Base-by-base conservation (phyloP, 2,113 vertebrate species). In the Chaetorhynchus papuensis region DNA sequence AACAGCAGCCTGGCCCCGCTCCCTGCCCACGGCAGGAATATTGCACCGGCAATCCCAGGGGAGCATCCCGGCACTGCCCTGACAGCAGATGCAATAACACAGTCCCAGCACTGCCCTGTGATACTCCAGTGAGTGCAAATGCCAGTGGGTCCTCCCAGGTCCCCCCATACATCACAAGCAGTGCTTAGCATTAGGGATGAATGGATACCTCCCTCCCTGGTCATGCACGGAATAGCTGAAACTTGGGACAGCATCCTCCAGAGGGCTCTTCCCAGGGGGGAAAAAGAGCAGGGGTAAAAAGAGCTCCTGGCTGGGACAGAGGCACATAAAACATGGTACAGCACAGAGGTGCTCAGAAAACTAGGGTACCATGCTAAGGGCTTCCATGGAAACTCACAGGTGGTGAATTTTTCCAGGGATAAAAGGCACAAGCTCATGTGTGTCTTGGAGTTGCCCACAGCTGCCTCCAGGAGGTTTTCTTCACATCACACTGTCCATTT, bases 31-130 rank as follows among this genome's bases (percentile, higher is more conserved):
- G 13, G 96, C 83, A 79, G 96, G 90, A 97, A 98, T 98, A 97
- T 96, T 96, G 96, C 97, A 86, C 61, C 9, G 15, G 80, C 64
- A 86, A 90, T 96, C 97, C 97, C 96, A 6, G 27, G 26, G 93
- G 97, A 96, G 61, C 60, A 44, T 19, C 89, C 76, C 45, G 0
- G 94, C 64, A 4, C 90, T 93, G 93, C 95, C 92, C 94, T 56
- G 69, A 41, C 83, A 84, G 90, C 66, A 30, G 94, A 97, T 88
- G 96, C 93, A 97, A 98, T 97, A 97, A 97, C 27, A 3, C 47
- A 61, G 95, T 89, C 65, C 93, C 90, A 22, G 91, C 49, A 12
- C 75, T 96, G 96, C 96, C 95, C 92, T 96, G 97, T 95, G 61
- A 94, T 95, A 97, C 96, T 95, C 96, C 66, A 57, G 45, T 0